Evolutionary conservation across 2,797 vertebrate species (phyloP).

Genomic region (Squalus acanthias): DNA sequence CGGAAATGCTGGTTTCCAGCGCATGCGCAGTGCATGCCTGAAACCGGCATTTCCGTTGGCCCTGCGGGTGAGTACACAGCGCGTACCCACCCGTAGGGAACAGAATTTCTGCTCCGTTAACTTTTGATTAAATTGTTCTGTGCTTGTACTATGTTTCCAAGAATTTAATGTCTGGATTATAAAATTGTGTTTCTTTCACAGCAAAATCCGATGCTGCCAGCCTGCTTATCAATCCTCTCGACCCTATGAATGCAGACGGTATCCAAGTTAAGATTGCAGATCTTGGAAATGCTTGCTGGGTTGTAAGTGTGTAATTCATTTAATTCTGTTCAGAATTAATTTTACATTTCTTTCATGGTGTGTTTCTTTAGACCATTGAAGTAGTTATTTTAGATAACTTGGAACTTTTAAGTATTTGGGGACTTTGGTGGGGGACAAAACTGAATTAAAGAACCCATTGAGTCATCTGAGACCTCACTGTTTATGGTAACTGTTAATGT

Average conservation of each 20-base stretch:
- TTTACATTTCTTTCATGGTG: not conserved
- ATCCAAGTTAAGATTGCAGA: conserved; percentile 98
- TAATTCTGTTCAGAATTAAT: not conserved
- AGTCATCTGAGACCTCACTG: not conserved
- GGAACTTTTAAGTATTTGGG: not conserved
- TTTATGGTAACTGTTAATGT: not conserved
- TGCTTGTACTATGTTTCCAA: not conserved
- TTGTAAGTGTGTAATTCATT: conserved; percentile 73
- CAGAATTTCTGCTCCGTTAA: too few relatives aligned
- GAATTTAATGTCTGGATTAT: not conserved
- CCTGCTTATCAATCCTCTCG: conserved; percentile 91
- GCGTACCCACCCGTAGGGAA: too few relatives aligned
- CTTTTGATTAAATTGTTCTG: not conserved
- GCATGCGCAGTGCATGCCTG: too few relatives aligned
- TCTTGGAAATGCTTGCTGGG: conserved; percentile 97
- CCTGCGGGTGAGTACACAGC: too few relatives aligned
- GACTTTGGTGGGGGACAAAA: not conserved
- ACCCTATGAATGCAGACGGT: conserved; percentile 87
- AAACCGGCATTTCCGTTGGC: too few relatives aligned
- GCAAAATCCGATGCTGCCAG: conserved; percentile 81
- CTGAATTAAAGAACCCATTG: not conserved
- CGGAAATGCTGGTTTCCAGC: too few relatives aligned
- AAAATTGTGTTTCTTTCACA: conserved; percentile 47
- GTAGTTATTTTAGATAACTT: not conserved
- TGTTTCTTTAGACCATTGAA: not conserved